Base-by-base conservation (phyloP, 2,797 vertebrate species). In the Melanotaenia pygmaea region DNA sequence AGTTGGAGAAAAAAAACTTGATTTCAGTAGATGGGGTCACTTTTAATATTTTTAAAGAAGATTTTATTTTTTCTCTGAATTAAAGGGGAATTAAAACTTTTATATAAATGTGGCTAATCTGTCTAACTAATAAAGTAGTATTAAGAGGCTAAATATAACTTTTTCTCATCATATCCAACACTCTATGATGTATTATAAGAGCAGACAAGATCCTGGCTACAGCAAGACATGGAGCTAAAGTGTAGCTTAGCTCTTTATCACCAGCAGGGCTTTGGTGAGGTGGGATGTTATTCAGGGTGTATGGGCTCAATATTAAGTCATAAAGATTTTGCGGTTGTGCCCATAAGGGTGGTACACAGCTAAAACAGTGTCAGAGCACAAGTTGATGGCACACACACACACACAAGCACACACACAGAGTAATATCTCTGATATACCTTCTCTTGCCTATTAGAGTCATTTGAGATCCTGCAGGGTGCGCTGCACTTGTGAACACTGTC, bases 401-500 rank as follows among this genome's bases (percentile, higher is more conserved):
- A 58, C 2, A 24, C 20, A 59, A n/a, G 11, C 16, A 14, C 6
- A 18, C 14, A 16, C 38, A 34, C 16, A 12, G 18, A 35, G 30
- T 9, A 3, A 5, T n/a, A 34, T 34, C 13, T 37, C 14, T 45
- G 24, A 11, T 54, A 26, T 24, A 38, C 13, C 14, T 9, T 26
- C 53, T 30, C 50, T 61, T 7, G 43, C 38, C 18, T 13, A 20
- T 43, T 18, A 9, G 12, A 20, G 66, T 60, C 58, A 2, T 20
- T 6, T 26, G 10, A 20, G 10, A 32, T 78, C 88, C 87, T 85
- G 87, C 81, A 86, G 87, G 79, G 83, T n/a, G 86, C 80, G 84
- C 92, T 85, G 76, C 37, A 16, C 59, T 20, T 63, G 28, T 47
- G 24, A 18, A 40, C 50, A 26, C 47, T 51, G 2, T 53, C 65